Base-by-base conservation (phyloP, 2,888 invertebrate genomes). In the Geophilus truncorum region DNA sequence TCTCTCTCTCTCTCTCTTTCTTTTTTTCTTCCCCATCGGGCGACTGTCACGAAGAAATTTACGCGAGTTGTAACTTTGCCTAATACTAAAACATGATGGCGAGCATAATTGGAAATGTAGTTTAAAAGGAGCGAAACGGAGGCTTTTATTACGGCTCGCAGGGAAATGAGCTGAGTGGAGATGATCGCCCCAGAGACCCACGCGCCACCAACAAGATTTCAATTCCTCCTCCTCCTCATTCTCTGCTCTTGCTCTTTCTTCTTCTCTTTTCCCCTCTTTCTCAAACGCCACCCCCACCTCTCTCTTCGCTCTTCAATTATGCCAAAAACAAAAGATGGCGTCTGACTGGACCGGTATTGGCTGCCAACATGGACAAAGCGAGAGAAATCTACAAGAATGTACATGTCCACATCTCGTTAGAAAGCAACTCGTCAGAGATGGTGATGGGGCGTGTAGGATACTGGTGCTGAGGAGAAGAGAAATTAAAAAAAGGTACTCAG, bases 81-180 rank as follows among this genome's bases (percentile, higher is more conserved):
- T 40, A 25, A 40, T 25, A 28, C 51, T 40, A 40, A 79, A 45
- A 45, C 51, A 79, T 45, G 79, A 79, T 79, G 79, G 79, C 51
- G 28, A 45, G 51, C 79, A 34, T 79, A 79, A 40, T 51, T 79
- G 79, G 51, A 79, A 79, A 79, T 79, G 79, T 32, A 32, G 40
- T 79, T 79, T 79, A 79, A 51, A 51, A 51, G 28, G 51, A 40
- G 32, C 28, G 45, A 40, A 40, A 79, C 51, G 51, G 36, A 40
- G 40, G 79, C 40, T 32, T 79, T 79, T 79, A 79, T 79, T 79
- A 51, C 51, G n/a, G 40, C 79, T 79, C 79, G 79, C 25, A 79
- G 79, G 51, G 51, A 40, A 51, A 79, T 51, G 79, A 79, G 79
- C 28, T 15, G 76, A 32, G 76, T 75, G 76, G 76, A 51, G 51